Conservation (phyloP, 1,140 invertebrate genomes). For the Bombus difficillimus region DNA sequence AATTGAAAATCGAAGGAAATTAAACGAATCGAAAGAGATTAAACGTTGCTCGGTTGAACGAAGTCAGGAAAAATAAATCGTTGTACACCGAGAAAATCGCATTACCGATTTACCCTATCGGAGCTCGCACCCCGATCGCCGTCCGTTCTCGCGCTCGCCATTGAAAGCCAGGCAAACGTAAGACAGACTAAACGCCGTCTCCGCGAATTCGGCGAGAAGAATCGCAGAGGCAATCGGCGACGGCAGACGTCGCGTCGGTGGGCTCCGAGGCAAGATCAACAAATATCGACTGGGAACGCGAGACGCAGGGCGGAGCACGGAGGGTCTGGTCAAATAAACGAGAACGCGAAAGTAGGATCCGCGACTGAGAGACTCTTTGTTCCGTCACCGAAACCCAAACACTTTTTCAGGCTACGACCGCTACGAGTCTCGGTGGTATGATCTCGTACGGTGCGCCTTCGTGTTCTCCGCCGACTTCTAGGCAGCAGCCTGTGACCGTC, state of each 20-base stretch:
- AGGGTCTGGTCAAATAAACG: conserved; percentile 43
- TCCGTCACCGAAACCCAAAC: conserved; percentile 71
- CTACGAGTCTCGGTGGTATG: conserved; percentile 25
- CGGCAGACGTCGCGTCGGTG: conserved; percentile 8
- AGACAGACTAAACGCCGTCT: conserved; percentile 19
- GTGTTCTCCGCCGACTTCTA: not conserved
- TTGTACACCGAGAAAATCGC: not conserved
- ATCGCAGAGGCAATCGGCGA: conserved; percentile 15
- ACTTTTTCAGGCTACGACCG: conserved; percentile 58
- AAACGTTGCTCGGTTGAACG: not conserved
- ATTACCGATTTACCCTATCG: not conserved
- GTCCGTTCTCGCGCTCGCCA: not conserved
- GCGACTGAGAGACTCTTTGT: conserved; percentile 70
- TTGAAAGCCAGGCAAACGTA: too few relatives aligned
- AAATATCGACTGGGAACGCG: conserved; percentile 19
- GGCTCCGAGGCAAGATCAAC: conserved; percentile 38
- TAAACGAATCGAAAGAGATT: too few relatives aligned
- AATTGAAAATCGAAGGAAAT: too few relatives aligned
- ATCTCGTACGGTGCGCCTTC: conserved; percentile 29
- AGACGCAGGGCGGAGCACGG: not conserved
- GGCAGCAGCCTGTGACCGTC: not conserved
- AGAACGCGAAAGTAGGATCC: conserved; percentile 46
- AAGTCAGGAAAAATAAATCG: not conserved
- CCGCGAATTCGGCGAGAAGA: conserved; percentile 2
- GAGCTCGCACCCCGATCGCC: too few relatives aligned